Conservation (phyloP, 2,113 vertebrate species). For the Myanophis thanlyinensis region DNA sequence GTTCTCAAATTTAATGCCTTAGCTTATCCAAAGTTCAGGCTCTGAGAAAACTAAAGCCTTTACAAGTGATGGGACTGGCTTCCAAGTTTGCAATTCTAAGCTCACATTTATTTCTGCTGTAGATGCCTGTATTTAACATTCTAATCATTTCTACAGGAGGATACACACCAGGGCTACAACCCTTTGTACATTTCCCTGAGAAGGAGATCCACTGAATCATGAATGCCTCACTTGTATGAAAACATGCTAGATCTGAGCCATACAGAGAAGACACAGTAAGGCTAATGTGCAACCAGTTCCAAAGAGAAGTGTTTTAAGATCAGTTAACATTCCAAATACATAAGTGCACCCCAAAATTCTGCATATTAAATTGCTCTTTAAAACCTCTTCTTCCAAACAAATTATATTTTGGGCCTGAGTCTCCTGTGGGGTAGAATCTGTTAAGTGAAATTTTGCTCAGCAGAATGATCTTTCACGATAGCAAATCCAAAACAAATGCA, state of each 20-base stretch:
- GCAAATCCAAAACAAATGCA: neutral
- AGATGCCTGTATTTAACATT: neutral
- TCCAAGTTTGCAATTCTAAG: neutral
- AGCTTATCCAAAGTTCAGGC: neutral
- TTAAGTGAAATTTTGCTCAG: neutral
- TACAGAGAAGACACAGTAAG: no score
- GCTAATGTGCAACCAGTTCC: neutral
- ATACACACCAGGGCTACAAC: neutral
- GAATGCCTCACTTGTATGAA: neutral
- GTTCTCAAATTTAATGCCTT: neutral
- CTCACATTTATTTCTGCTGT: neutral
- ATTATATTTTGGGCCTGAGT: neutral
- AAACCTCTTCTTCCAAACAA: neutral
- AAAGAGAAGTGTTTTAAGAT: neutral
- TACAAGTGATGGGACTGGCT: neutral
- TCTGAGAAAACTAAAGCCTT: neutral
- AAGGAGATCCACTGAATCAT: neutral
- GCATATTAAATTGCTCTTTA: neutral
- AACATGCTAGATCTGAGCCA: neutral
- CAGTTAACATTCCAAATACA: neutral
- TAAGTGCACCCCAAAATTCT: neutral
- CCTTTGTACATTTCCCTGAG: neutral
- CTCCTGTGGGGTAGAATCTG: neutral
- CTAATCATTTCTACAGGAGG: neutral
- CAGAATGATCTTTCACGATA: neutral